These are phyloP conservation scores for Littorina saxatilis DNA, from an alignment of 1,140 invertebrate genomes.

Conservation along the genomic window DNA sequence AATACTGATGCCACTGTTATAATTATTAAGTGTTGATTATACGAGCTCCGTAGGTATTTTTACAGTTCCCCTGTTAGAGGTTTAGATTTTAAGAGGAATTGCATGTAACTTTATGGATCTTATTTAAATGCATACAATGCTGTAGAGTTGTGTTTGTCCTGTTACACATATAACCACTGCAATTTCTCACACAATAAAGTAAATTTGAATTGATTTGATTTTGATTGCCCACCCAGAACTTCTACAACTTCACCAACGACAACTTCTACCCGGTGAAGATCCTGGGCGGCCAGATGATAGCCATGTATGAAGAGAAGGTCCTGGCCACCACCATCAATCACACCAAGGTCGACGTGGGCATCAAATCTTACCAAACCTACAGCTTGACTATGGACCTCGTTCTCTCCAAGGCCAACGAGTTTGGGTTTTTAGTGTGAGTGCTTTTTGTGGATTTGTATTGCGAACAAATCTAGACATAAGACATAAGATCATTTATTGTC, in stretches of 20 bases:
- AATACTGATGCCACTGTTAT: too few species aligned
- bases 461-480: not conserved
- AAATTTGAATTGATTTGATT: too few species aligned
- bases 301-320: constrained; percentile 54
- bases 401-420: constrained; percentile 48
- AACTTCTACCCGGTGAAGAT: constrained; percentile 61
- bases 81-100: too few species aligned
- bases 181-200: too few species aligned
- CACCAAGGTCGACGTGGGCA: constrained; percentile 40
- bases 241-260: constrained; percentile 58
- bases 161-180: too few species aligned
- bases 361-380: constrained; percentile 32
- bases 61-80: too few species aligned
- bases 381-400: constrained; percentile 42
- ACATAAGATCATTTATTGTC: too few species aligned
- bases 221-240: too few species aligned
- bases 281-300: constrained; percentile 44
- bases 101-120: too few species aligned
- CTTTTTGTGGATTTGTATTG: not conserved
- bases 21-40: too few species aligned
- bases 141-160: not conserved
- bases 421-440: constrained; percentile 53
- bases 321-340: constrained; percentile 40
- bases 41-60: too few species aligned
- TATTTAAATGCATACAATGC: not conserved